A percentile compares a stretch with the other conserved stretches of the same genome.
phyloP scores from a whole-genome alignment of 2,797 vertebrate species.

The Setipinna tenuifilis region DNA sequence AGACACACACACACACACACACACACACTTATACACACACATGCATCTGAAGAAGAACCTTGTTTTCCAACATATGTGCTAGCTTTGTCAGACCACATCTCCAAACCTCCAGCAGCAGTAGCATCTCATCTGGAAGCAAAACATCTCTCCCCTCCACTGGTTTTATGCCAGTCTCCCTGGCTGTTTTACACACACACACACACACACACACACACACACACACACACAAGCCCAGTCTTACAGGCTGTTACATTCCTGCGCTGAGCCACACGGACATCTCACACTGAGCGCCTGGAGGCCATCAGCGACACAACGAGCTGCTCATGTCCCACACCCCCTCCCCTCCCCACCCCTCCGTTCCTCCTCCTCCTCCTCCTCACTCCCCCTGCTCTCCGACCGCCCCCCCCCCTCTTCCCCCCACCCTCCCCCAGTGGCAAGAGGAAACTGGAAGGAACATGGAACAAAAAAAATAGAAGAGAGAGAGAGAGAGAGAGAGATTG shows the following conservation, averaged over 20 bases:
- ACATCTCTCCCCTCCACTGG: too few species aligned
- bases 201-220: too few species aligned
- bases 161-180: too few species aligned
- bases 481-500: background rate
- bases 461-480: background rate
- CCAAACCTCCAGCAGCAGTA: background rate
- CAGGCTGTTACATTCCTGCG: conserved; percentile 14
- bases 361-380: too few species aligned
- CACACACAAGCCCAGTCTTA: background rate
- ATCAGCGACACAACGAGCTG: conserved; percentile 1
- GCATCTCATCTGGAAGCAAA: background rate
- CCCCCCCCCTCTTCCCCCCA: background rate
- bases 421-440: background rate
- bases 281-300: background rate
- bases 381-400: too few species aligned
- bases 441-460: background rate
- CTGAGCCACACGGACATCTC: conserved; percentile 10
- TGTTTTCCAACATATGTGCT: background rate
- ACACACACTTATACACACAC: background rate
- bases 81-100: background rate
- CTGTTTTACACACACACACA: too few species aligned
- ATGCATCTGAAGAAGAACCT: background rate
- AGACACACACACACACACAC: conserved; percentile 4
- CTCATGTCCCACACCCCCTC: background rate
- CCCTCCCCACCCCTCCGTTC: too few species aligned